phyloP scores from a whole-genome alignment of 1,140 invertebrate genomes.

The Acromyrmex charruanus region DNA sequence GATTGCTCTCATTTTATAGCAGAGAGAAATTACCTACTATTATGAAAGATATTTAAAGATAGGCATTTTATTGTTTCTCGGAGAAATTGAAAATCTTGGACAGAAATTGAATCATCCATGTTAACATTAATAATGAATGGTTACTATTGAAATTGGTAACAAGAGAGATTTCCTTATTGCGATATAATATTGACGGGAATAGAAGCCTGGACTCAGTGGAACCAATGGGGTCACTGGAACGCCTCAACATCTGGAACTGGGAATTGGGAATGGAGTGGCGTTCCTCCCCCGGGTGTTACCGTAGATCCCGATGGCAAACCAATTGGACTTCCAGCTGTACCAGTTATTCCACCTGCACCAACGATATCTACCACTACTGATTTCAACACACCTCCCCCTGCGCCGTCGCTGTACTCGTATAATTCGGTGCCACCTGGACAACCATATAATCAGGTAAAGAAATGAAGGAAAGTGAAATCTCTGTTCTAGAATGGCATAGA shows the following conservation, averaged over 20 bases:
- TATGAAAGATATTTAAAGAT: no score
- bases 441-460: slow-evolving; percentile 80
- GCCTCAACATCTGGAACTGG: slow-evolving; percentile 78
- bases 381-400: slow-evolving; percentile 80
- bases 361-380: slow-evolving; percentile 81
- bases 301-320: slow-evolving; percentile 84
- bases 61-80: no score
- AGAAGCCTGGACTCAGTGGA: slow-evolving; percentile 88
- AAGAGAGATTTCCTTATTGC: slow-evolving; percentile 8
- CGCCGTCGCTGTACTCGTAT: slow-evolving; percentile 84
- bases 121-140: neutral
- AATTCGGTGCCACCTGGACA: slow-evolving; percentile 82
- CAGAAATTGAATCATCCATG: no score
- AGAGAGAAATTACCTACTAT: no score
- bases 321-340: slow-evolving; percentile 81
- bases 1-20: no score
- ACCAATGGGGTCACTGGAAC: slow-evolving; percentile 88
- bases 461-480: neutral
- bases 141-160: no score
- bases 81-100: no score
- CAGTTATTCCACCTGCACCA: slow-evolving; percentile 84
- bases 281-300: slow-evolving; percentile 82
- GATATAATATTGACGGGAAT: slow-evolving; percentile 59
- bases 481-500: neutral
- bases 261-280: slow-evolving; percentile 86